Evolutionary conservation across 1,140 invertebrate species (phyloP), one percentile per base, ranked within the genome.

Genomic region (Psix sp.): DNA sequence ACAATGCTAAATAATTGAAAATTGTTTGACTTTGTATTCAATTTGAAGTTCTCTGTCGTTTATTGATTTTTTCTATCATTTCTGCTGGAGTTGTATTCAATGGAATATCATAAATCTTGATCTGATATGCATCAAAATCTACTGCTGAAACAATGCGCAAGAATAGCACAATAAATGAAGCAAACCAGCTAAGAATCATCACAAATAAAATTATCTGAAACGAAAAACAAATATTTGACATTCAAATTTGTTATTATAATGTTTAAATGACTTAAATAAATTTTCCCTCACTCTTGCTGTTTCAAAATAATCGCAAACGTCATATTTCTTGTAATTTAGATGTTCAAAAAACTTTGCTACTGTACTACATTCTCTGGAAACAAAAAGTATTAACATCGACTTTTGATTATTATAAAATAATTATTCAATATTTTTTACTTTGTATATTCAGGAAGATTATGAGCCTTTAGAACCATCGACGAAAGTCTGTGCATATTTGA

Each of bases 361-460:
- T 6, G 36, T 16, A 13, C 40, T 36, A 40, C 49, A 51, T 51
- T 51, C 20, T 16, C 48, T 51, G 16, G 15, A 51, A 51, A 24
- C 5, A 13, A 0, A 42, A 20, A 18, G 20, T 15, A 16, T 17
- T 48, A 9, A 24, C 9, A 24, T 9, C 9, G 21, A n/a, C n/a
- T 24, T 48, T 13, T 31, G 15, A 11, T 33, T 5, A 26, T 11
- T 35, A 20, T 24, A 33, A 2, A 7, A 70, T 21, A 80, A 83
- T 31, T 38, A 48, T 5, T 42, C 21, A 24, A 24, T 24, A 9
- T 1, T 29, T 29, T 29, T 29, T 3, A 45, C 66, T 71, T 79
- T 21, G 31, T 10, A 2, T 17, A 17, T 10, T 46, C 13, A 1
- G 5, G 5, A n/a, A 46, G n/a, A n/a, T 46, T 46, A 0, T 31